A percentile compares a stretch with the other conserved stretches of the same genome.
phyloP scores from a whole-genome alignment of 2,888 invertebrate genomes.

The Antheraea assamensis region DNA sequence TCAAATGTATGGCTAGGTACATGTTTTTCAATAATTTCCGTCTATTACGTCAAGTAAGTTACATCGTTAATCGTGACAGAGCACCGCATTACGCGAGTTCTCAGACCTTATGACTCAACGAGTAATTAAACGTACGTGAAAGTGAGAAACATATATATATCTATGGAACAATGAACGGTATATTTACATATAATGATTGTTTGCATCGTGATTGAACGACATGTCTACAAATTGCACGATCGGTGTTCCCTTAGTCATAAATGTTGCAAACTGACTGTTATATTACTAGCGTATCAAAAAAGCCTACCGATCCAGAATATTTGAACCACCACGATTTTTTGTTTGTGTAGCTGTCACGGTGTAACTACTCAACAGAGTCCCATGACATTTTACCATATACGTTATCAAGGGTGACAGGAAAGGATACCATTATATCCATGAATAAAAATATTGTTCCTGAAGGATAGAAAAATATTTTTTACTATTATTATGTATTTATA shows the following conservation, averaged over 20 bases:
- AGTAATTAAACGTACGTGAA: slow-evolving; percentile 7
- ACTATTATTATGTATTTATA: too few relatives aligned
- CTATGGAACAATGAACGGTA: slow-evolving; percentile 7
- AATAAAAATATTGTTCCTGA: too few relatives aligned
- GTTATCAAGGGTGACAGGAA: too few relatives aligned
- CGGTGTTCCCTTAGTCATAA: neutral
- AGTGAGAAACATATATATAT: neutral
- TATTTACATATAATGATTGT: slow-evolving; percentile 2
- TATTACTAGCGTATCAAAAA: too few relatives aligned
- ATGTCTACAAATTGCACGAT: neutral
- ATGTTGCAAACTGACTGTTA: neutral
- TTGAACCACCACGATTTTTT: too few relatives aligned
- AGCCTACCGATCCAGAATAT: too few relatives aligned
- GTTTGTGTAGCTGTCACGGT: too few relatives aligned
- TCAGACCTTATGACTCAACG: slow-evolving; percentile 10
- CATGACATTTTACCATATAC: too few relatives aligned
- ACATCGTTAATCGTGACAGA: neutral
- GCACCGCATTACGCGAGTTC: neutral
- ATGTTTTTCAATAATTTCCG: neutral
- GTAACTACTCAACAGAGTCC: too few relatives aligned
- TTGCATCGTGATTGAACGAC: slow-evolving; percentile 3
- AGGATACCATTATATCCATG: too few relatives aligned
- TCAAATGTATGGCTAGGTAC: too few relatives aligned
- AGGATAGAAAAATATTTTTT: too few relatives aligned
- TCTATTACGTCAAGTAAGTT: neutral